Base-by-base conservation (phyloP, 2,113 vertebrate species). In the Pteropus alecto region DNA sequence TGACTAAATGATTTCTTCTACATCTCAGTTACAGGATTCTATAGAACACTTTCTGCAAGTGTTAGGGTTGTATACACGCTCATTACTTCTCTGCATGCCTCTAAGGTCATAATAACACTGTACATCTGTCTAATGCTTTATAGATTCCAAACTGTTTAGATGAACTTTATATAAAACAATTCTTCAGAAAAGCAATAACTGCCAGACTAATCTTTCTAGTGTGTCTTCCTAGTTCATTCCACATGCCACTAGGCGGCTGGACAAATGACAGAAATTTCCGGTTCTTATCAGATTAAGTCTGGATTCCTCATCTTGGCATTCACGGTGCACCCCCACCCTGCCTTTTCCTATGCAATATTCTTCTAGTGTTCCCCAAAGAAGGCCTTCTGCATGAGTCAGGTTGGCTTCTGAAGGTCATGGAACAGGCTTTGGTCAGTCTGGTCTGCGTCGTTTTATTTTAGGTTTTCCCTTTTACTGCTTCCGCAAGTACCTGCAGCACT, bases 151-250 rank as follows among this genome's bases (percentile, higher is more conserved):
- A 71, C 24, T 90, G 70, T 78, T 93, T 83, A 87, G 56, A 87
- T 73, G 33, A 93, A 77, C 22, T 81, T 76, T 61, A 63, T 30
- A n/a, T 71, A 73, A 95, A 93, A 86, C 51, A 73, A 19, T 87
- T 82, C 35, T 48, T 93, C 58, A 83, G 60, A 91, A 92, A 89
- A 94, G 60, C 70, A 94, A 7, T 74, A 92, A 87, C n/a, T 74
- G 13, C 16, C 67, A 95, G 60, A 38, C 8, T 51, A 33, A 92
- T 90, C 65, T 76, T 77, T 76, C 74, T 76, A 73, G 15, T 13
- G 33, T 58, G 35, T 77, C 54, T 84, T 79, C 74, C 82, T 83
- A 65, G 18, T 3, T 43, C 13, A 84, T 79, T 90, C 43, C 35
- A 35, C 4, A 11, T 73, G 38, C 35, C 58, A 87, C 7, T 46